Evolutionary conservation across 2,113 vertebrate species (phyloP).

Genomic region (Epinephelus lanceolatus): DNA sequence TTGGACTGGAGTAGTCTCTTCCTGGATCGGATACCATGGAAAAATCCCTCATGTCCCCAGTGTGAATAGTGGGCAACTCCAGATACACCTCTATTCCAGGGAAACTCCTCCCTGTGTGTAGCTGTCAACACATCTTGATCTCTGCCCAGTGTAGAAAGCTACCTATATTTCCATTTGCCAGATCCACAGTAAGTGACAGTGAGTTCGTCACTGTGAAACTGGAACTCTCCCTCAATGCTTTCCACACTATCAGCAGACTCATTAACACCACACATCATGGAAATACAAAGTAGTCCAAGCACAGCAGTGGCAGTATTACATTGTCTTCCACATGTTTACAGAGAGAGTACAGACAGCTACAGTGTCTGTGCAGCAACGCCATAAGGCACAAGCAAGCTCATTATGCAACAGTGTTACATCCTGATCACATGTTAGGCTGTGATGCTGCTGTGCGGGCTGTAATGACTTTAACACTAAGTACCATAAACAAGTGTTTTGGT

Average conservation of each 20-base stretch:
- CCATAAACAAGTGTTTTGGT: background rate
- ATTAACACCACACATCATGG: background rate
- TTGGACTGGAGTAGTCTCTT: background rate
- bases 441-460: background rate
- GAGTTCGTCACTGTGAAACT: background rate
- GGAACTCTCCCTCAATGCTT: no score
- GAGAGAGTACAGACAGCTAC: background rate
- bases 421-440: background rate
- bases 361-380: background rate
- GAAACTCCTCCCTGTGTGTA: background rate
- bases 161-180: background rate
- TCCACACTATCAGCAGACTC: background rate
- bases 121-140: background rate
- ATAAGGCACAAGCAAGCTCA: background rate
- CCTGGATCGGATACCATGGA: background rate
- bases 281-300: background rate
- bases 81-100: conserved; percentile 8
- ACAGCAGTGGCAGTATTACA: background rate
- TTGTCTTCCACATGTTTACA: background rate
- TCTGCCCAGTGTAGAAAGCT: background rate
- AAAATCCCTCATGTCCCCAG: background rate
- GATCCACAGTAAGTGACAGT: background rate
- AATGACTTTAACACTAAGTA: background rate
- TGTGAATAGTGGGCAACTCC: background rate
- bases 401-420: background rate